Percentiles rank a stretch among this genome's conserved stretches.
Evolutionary conservation across 2,113 vertebrate genomes (phyloP).

Genomic region (Symphodus melops): DNA sequence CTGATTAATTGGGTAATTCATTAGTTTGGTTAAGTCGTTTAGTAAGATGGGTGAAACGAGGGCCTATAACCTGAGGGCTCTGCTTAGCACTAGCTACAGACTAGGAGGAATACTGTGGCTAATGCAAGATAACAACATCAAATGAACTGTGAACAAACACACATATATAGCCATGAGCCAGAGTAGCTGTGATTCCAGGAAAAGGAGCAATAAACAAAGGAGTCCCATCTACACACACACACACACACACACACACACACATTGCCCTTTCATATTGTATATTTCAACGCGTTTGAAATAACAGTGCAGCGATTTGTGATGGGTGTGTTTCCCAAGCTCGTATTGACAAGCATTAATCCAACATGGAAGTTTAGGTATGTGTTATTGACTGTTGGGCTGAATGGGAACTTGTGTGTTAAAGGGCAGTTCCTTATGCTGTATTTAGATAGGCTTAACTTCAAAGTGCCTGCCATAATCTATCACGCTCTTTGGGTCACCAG

Average conservation of each 20-base stretch:
- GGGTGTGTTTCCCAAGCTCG: conserved; percentile 38
- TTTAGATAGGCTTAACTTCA: conserved; percentile 76
- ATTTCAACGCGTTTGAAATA: conserved; percentile 41
- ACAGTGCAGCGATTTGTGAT: conserved; percentile 17
- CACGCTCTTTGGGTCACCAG: conserved; percentile 69
- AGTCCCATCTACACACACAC: not conserved
- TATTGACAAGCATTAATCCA: conserved; percentile 66
- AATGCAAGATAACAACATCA: conserved; percentile 80
- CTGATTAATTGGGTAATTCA: conserved; percentile 88
- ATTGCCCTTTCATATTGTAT: conserved; percentile 35
- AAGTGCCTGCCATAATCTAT: conserved; percentile 71
- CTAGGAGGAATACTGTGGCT: conserved; percentile 70
- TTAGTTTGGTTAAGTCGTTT: conserved; percentile 85
- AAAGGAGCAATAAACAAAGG: conserved; percentile 50
- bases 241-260: conserved; percentile 26
- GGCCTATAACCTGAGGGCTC: conserved; percentile 77
- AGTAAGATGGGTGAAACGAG: conserved; percentile 73
- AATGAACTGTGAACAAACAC: conserved; percentile 75
- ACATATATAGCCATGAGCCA: conserved; percentile 53
- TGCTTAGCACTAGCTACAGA: conserved; percentile 58
- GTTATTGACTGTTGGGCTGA: conserved; percentile 66
- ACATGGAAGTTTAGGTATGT: conserved; percentile 72
- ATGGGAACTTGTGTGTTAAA: conserved; percentile 68
- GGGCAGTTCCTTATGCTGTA: conserved; percentile 59
- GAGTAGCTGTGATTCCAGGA: conserved; percentile 45